Conservation (phyloP, 2,888 invertebrate genomes). For the Corbicula japonica region DNA sequence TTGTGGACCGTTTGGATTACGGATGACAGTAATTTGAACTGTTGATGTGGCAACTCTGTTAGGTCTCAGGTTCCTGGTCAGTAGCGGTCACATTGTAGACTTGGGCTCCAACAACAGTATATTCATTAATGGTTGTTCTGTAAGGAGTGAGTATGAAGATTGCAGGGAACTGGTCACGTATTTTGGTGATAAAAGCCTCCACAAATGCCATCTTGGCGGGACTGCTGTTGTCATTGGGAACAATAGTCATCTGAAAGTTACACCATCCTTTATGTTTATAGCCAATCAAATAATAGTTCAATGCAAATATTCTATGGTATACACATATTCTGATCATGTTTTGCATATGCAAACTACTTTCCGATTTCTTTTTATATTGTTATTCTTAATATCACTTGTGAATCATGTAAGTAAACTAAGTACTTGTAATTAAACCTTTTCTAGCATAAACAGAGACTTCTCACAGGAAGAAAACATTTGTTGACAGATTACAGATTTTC, state of each 20-base stretch:
- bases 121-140: constrained; percentile 63
- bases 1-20: constrained; percentile 79
- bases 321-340: too few species aligned
- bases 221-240: constrained; percentile 79
- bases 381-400: too few species aligned
- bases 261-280: too few species aligned
- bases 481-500: too few species aligned
- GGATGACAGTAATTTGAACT: constrained; percentile 74
- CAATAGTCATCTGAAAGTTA: constrained; percentile 69
- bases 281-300: too few species aligned
- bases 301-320: too few species aligned
- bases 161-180: constrained; percentile 75
- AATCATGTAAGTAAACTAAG: too few species aligned
- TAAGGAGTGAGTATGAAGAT: constrained; percentile 67
- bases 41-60: constrained; percentile 68
- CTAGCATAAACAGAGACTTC: too few species aligned
- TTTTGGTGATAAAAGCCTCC: constrained; percentile 73
- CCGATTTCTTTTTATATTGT: too few species aligned
- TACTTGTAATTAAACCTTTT: too few species aligned
- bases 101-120: constrained; percentile 43
- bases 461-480: too few species aligned
- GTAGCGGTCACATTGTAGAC: constrained; percentile 68
- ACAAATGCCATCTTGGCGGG: constrained; percentile 70
- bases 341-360: too few species aligned
- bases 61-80: constrained; percentile 74